Conservation (phyloP, 2,888 invertebrate species). For the Slavum lentiscoides region DNA sequence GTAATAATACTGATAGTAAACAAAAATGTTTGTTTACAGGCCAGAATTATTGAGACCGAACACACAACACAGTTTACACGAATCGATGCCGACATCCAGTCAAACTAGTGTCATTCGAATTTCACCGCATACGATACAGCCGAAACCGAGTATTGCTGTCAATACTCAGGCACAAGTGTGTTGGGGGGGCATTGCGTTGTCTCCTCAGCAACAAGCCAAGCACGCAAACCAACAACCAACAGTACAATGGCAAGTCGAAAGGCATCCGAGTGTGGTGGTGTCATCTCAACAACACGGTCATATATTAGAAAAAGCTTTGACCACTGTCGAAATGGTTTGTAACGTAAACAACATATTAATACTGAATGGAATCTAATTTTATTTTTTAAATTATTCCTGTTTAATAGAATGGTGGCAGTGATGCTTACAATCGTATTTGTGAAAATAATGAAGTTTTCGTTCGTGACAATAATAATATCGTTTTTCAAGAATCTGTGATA, state of each 20-base stretch:
- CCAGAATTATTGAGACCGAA: conserved; percentile 74
- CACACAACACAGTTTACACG: conserved; percentile 61
- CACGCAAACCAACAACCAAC: conserved; percentile 9
- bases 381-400: not conserved
- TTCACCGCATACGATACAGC: conserved; percentile 65
- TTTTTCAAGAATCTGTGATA: conserved; percentile 56
- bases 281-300: conserved; percentile 56
- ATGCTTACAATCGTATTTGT: conserved; percentile 28
- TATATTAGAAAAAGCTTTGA: conserved; percentile 54
- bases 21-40: conserved; percentile 60
- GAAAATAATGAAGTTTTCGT: conserved; percentile 35
- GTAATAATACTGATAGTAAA: conserved; percentile 35
- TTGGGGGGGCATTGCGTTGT: conserved; percentile 30
- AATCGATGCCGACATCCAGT: conserved; percentile 61
- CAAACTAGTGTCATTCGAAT: conserved; percentile 80
- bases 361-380: not conserved
- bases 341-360: not conserved
- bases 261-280: conserved; percentile 49
- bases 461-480: conserved; percentile 41
- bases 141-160: conserved; percentile 26
- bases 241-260: conserved; percentile 43
- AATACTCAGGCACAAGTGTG: conserved; percentile 39
- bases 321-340: conserved; percentile 41
- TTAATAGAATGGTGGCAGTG: conserved; percentile 31
- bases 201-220: conserved; percentile 32